Percentiles rank a stretch among this genome's conserved stretches.
Conservation (phyloP, 2,888 invertebrate genomes). For the Cantharis lateralis region DNA sequence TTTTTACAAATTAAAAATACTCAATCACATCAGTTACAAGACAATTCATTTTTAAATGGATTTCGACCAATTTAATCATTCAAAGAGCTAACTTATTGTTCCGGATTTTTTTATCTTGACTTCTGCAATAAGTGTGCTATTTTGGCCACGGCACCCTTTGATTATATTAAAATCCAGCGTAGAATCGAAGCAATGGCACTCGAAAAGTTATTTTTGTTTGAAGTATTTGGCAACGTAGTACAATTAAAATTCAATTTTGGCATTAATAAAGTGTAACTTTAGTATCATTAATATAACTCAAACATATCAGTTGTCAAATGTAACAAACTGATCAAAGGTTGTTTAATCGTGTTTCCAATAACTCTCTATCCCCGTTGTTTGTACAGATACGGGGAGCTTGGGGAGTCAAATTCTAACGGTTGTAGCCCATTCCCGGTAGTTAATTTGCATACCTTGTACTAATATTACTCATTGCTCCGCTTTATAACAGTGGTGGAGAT, state of each 20-base stretch:
- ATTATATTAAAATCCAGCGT: background rate
- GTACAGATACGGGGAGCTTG: conserved; percentile 31
- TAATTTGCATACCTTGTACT: conserved; percentile 46
- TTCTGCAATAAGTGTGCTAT: background rate
- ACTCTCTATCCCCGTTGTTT: conserved; percentile 28
- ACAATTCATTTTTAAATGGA: background rate
- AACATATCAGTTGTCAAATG: conserved; percentile 43
- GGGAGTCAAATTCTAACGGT: conserved; percentile 41
- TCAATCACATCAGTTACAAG: background rate
- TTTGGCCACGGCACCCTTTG: background rate
- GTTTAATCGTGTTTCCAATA: conserved; percentile 43
- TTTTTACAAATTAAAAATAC: conserved; percentile 1
- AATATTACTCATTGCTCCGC: conserved; percentile 41
- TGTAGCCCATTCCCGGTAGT: conserved; percentile 40
- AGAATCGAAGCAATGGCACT: background rate
- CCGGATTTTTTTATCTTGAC: background rate
- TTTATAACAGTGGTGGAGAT: conserved; percentile 10
- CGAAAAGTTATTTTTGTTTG: background rate
- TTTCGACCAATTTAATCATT: background rate
- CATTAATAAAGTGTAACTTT: conserved; percentile 37
- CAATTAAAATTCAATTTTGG: conserved; percentile 1
- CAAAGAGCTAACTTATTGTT: too few species aligned
- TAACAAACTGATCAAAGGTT: conserved; percentile 41
- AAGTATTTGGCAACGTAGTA: background rate
- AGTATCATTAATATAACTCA: conserved; percentile 35